These are phyloP conservation scores for Melinaea marsaeus DNA, from an alignment of 2,888 invertebrate genomes.

Conservation along the genomic window DNA sequence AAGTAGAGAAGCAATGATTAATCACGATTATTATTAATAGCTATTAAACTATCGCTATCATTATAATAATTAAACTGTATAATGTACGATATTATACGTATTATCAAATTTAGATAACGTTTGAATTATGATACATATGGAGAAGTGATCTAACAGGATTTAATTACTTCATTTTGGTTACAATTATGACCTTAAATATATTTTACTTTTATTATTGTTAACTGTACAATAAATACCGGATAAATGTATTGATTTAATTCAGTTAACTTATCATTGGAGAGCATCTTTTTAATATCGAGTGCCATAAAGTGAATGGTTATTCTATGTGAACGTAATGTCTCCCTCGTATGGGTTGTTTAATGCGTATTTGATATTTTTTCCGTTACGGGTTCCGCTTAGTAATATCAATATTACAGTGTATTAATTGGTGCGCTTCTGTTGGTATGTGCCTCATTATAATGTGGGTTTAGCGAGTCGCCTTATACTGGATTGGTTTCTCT, in stretches of 20 bases:
- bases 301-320: constrained; percentile 22
- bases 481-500: background rate
- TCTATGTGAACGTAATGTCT: constrained; percentile 22
- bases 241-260: too few species aligned
- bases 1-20: constrained; percentile 23
- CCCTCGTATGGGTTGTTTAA: constrained; percentile 19
- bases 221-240: too few species aligned
- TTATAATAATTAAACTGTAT: constrained; percentile 22
- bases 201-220: too few species aligned
- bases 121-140: too few species aligned
- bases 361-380: constrained; percentile 11
- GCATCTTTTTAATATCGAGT: constrained; percentile 9
- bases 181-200: too few species aligned
- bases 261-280: background rate
- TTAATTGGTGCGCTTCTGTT: background rate
- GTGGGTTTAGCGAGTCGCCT: background rate
- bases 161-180: too few species aligned
- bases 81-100: background rate
- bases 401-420: background rate
- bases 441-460: constrained; percentile 1
- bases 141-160: too few species aligned
- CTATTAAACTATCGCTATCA: constrained; percentile 19
- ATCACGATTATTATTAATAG: constrained; percentile 28
- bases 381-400: background rate
- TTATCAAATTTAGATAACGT: too few species aligned